Percentiles rank a stretch among this genome's conserved stretches.
phyloP scores from a whole-genome alignment of 2,797 vertebrate genomes.

The Coccyzus lansbergi region DNA sequence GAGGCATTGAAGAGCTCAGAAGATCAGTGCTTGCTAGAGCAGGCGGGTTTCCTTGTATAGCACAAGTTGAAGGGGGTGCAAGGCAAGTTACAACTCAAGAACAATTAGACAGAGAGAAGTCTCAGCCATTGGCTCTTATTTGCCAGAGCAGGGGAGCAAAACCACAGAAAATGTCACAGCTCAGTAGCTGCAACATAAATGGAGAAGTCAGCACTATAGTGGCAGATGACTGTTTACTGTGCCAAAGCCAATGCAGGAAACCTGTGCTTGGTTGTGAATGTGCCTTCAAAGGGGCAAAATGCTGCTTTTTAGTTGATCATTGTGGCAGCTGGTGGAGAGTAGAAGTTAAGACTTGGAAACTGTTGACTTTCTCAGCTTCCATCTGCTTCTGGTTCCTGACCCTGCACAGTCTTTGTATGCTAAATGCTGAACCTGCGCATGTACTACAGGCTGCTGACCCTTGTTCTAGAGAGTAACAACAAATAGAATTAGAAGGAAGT shows the following conservation, averaged over 20 bases:
- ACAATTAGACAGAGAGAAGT: background rate
- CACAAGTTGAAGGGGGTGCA: background rate
- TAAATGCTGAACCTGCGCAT: background rate
- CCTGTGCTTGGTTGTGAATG: fast-evolving
- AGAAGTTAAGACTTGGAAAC: background rate
- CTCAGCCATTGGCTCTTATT: background rate
- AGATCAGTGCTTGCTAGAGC: background rate
- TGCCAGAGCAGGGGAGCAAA: background rate
- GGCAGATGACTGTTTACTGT: background rate
- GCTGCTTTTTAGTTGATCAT: background rate
- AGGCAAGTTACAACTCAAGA: background rate
- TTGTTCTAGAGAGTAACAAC: background rate
- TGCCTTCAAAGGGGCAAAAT: background rate
- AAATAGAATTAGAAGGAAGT: background rate
- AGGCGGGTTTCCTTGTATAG: background rate
- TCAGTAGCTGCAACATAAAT: fast-evolving
- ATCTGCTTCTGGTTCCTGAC: background rate
- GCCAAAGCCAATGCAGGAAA: background rate
- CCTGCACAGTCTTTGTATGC: background rate
- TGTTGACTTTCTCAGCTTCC: background rate
- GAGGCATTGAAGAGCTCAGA: background rate
- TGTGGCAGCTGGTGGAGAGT: background rate
- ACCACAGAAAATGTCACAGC: background rate
- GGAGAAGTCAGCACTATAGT: background rate
- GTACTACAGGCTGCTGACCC: background rate